Conservation (phyloP, 2,113 vertebrate species). For the Oryzias celebensis region DNA sequence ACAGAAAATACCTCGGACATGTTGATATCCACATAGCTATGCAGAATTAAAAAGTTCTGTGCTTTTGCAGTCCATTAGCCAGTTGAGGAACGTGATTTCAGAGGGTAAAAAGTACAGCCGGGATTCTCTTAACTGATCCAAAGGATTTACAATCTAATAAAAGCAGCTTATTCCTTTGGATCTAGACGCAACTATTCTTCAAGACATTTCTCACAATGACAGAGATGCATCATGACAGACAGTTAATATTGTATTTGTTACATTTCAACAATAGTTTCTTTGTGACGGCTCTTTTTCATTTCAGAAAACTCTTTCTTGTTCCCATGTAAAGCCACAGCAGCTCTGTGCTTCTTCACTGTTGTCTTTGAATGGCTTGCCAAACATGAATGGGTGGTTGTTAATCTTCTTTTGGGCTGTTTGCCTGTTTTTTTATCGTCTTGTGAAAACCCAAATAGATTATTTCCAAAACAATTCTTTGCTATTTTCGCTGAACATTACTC, state of each 20-base stretch:
- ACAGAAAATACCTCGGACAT: slow-evolving; percentile 24
- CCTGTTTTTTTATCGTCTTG: too few species aligned
- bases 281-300: not conserved
- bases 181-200: slow-evolving; percentile 24
- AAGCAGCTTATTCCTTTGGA: slow-evolving; percentile 50
- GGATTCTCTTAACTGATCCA: slow-evolving; percentile 35
- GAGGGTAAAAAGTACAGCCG: slow-evolving; percentile 19
- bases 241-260: slow-evolving; percentile 1
- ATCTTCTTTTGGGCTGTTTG: too few species aligned
- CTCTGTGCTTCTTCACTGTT: too few species aligned
- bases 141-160: slow-evolving; percentile 52
- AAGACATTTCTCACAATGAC: slow-evolving; percentile 34
- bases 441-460: too few species aligned
- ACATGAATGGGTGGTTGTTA: too few species aligned
- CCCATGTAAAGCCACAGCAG: too few species aligned
- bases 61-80: slow-evolving; percentile 30
- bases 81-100: slow-evolving; percentile 30
- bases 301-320: too few species aligned
- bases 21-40: slow-evolving; percentile 24
- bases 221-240: slow-evolving; percentile 21
- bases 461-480: too few species aligned
- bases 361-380: too few species aligned
- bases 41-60: slow-evolving; percentile 25
- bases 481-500: too few species aligned
- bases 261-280: not conserved